These are phyloP conservation scores for Phocoena sinus DNA, from an alignment of 2,113 vertebrate genomes.

Conservation along the genomic window DNA sequence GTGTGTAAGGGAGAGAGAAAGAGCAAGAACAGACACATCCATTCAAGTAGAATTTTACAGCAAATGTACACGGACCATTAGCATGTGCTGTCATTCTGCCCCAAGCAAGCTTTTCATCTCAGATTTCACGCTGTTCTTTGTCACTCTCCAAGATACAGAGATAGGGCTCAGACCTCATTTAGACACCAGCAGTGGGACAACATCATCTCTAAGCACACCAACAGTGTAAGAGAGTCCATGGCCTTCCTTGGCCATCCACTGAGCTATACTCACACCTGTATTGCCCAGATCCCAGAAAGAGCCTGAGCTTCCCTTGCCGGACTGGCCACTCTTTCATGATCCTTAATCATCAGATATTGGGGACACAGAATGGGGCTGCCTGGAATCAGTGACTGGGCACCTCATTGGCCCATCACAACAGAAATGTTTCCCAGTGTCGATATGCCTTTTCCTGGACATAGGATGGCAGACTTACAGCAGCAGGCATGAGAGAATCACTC, in stretches of 20 bases:
- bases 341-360: neutral
- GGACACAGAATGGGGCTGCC: neutral
- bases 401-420: neutral
- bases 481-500: neutral
- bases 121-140: neutral
- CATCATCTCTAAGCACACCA: neutral
- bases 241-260: neutral
- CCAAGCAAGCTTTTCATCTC: neutral
- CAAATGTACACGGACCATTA: neutral
- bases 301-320: neutral
- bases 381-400: neutral
- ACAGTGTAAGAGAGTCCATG: accelerated
- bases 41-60: neutral
- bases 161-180: neutral
- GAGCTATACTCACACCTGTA: neutral
- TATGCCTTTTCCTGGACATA: neutral
- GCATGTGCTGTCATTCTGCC: neutral
- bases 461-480: neutral
- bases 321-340: neutral
- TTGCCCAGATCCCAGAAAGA: neutral
- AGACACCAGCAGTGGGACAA: neutral
- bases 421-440: neutral
- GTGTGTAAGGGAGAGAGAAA: neutral
- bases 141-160: neutral
- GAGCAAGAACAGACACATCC: neutral